phyloP scores from a whole-genome alignment of 64 coral and sea anemone genomes.

The Stichodactyla mertensii region DNA sequence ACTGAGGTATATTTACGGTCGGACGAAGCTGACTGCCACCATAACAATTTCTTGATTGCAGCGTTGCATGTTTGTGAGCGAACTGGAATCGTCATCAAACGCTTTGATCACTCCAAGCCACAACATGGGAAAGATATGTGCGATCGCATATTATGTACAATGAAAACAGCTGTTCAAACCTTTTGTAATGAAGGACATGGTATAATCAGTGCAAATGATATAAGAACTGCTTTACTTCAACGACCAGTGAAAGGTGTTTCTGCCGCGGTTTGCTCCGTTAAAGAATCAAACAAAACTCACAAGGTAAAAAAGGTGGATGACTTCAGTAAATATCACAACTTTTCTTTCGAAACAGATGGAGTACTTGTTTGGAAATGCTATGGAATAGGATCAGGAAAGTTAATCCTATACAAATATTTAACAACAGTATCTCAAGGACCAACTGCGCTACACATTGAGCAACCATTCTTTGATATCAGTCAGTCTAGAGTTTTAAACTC shows the following conservation, averaged over 20 bases:
- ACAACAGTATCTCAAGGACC: constrained; percentile 22
- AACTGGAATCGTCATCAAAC: no score
- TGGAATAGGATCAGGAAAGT: constrained; percentile 17
- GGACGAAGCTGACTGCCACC: no score
- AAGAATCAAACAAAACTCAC: constrained; percentile 24
- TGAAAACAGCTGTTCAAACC: constrained; percentile 29
- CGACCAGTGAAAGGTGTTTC: constrained; percentile 54
- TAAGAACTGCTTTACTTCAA: constrained; percentile 42
- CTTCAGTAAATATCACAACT: constrained; percentile 75
- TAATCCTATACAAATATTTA: constrained; percentile 27
- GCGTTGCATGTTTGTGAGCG: no score
- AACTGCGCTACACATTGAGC: constrained; percentile 19
- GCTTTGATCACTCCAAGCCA: background rate
- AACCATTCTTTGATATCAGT: constrained; percentile 32
- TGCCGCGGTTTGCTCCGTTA: constrained; percentile 50
- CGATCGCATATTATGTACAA: constrained; percentile 37
- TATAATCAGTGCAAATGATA: constrained; percentile 52
- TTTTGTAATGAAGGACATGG: constrained; percentile 34
- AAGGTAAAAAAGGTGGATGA: constrained; percentile 55
- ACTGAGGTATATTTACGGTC: no score
- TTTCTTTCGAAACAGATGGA: constrained; percentile 29
- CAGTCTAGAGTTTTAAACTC: constrained; percentile 16
- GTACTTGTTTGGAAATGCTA: constrained; percentile 48
- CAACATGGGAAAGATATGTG: constrained; percentile 57
- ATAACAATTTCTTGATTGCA: no score